phyloP scores from a whole-genome alignment of 2,888 invertebrate genomes.

The Phoronis australis region DNA sequence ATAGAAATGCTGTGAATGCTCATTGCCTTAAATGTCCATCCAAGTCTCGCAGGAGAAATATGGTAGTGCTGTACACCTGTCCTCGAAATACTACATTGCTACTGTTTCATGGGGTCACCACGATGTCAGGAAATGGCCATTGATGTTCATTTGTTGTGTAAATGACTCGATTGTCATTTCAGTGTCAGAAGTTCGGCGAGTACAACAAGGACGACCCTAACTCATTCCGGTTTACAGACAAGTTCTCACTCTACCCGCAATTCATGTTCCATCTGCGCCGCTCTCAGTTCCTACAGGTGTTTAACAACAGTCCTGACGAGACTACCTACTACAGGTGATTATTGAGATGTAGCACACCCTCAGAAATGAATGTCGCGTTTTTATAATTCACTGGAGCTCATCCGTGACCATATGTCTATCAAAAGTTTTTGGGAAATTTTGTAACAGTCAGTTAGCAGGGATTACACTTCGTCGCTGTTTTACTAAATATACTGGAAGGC shows the following conservation, averaged over 20 bases:
- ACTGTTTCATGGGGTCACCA: background rate
- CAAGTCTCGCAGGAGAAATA: background rate
- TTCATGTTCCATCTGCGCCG: constrained; percentile 99
- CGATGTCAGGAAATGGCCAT: background rate
- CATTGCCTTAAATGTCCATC: background rate
- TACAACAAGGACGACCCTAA: constrained; percentile 96
- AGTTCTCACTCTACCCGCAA: constrained; percentile 97
- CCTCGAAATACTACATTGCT: background rate
- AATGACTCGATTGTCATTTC: no score
- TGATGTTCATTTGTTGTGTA: constrained; percentile 12
- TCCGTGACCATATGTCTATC: no score
- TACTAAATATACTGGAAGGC: no score
- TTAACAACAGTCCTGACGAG: constrained; percentile 99
- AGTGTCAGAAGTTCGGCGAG: constrained; percentile 99
- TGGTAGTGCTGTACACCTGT: background rate
- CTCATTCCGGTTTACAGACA: constrained; percentile 91
- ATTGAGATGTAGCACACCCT: background rate
- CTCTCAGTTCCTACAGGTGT: constrained; percentile 98
- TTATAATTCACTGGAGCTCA: no score
- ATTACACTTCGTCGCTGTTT: no score
- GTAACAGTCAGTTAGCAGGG: no score
- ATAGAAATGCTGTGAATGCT: no score
- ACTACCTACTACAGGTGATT: constrained; percentile 89
- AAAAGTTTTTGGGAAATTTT: no score
- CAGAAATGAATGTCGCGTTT: no score